Conservation (phyloP, 2,888 invertebrate genomes). For the Lagria hirta region DNA sequence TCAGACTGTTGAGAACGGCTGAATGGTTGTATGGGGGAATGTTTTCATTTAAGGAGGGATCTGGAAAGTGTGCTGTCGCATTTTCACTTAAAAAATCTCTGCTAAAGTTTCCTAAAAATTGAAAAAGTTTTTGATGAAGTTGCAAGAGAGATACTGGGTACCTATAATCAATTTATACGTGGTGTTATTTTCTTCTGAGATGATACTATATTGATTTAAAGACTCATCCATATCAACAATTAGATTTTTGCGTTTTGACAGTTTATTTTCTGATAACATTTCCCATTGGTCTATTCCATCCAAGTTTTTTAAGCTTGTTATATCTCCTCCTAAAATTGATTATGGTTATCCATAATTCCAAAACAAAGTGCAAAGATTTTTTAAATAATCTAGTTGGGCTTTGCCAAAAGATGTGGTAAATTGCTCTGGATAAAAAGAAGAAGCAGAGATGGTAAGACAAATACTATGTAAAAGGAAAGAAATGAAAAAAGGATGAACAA, state of each 20-base stretch:
- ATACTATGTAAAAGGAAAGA: too few species aligned
- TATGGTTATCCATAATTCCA: too few species aligned
- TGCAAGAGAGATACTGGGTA: conserved; percentile 18
- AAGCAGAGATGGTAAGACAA: too few species aligned
- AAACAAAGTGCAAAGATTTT: too few species aligned
- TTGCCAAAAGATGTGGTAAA: too few species aligned
- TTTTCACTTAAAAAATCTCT: too few species aligned
- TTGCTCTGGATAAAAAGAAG: too few species aligned
- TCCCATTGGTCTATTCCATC: conserved; percentile 52
- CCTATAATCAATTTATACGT: conserved; percentile 50
- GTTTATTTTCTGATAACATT: conserved; percentile 35
- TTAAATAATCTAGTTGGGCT: too few species aligned
- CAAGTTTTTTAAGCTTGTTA: conserved; percentile 38
- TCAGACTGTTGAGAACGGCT: conserved; percentile 37
- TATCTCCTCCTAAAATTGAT: conserved; percentile 51
- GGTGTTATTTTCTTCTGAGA: conserved; percentile 39
- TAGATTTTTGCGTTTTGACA: conserved; percentile 30
- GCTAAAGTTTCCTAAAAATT: conserved; percentile 33
- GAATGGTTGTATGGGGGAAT: conserved; percentile 38
- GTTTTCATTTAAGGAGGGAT: conserved; percentile 32
- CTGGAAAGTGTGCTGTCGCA: conserved; percentile 40
- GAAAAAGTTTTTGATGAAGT: background rate
- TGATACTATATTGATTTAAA: too few species aligned
- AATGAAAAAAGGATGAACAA: too few species aligned
- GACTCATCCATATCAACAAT: conserved; percentile 50